phyloP scores from a whole-genome alignment of 2,797 vertebrate genomes.

The Nyctalus aviator region DNA sequence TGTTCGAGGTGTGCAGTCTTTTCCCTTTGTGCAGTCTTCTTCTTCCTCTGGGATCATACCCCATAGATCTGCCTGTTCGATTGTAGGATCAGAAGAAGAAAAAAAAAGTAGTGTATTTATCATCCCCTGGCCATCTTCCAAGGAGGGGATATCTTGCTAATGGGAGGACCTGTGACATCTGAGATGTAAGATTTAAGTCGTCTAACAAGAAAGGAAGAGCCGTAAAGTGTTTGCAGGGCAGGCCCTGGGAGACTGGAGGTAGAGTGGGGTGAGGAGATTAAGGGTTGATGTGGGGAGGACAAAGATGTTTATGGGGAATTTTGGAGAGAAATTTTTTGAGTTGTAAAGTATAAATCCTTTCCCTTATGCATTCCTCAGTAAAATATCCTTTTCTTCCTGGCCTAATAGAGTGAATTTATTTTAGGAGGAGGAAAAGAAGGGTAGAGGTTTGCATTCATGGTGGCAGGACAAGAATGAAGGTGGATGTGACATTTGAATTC shows the following conservation, averaged over 20 bases:
- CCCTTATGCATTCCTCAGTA: background rate
- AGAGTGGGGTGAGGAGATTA: background rate
- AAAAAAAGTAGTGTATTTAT: background rate
- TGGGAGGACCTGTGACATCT: background rate
- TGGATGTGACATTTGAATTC: background rate
- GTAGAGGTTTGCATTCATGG: background rate
- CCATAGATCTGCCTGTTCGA: constrained; percentile 4
- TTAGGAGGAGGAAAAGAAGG: constrained; percentile 14
- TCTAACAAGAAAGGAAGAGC: background rate
- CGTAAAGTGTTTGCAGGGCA: background rate
- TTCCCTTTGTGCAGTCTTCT: background rate
- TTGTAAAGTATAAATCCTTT: background rate
- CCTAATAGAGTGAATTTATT: background rate
- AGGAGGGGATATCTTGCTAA: background rate
- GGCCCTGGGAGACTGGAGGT: background rate
- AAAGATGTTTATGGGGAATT: background rate
- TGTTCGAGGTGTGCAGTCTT: background rate
- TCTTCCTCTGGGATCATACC: background rate
- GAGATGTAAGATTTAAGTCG: background rate
- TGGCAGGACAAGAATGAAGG: background rate
- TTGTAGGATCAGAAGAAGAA: background rate
- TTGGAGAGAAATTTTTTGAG: background rate
- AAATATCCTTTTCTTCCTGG: background rate
- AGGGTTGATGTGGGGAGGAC: background rate
- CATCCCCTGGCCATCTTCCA: background rate